Evolutionary conservation across 2,888 invertebrate species (phyloP), one percentile per base, ranked within the genome.

Genomic region (Pristionchus fissidentatus): DNA sequence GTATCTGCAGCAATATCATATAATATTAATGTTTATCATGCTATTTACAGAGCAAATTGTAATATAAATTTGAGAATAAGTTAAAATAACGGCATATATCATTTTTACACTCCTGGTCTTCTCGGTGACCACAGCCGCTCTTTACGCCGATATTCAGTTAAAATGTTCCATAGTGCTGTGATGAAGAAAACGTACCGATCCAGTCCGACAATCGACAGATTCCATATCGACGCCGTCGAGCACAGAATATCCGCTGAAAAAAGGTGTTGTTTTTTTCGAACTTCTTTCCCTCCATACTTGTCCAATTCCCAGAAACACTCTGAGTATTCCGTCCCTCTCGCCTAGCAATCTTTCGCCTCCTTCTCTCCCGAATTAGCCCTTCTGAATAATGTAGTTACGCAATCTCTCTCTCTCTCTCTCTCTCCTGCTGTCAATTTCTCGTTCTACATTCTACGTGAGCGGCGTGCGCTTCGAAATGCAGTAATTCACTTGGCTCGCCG

Each of bases 161-260:
- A n/a, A 15, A 8, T 15, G n/a, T n/a, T n/a, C 62, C 29, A 19
- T n/a, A 19, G 10, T 41, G 70, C 38, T 41, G 35, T n/a, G 43
- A 70, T 60, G n/a, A 38, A n/a, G n/a, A n/a, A 8, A 26, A 8
- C 22, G 29, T 35, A 93, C 7, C 94, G 88, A 87, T 94, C 94
- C 4, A 94, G 87, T n/a, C 93, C 93, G 75, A 94, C 93, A 35
- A 93, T 93, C 81, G 93, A 93, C 19, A 94, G 89, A 84, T 93
- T 93, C 86, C 93, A 91, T 83, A 94, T 94, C n/a, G 93, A 93
- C 0, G 93, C 93, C 1, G 93, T 93, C 83, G 93, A 94, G 84
- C 93, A 90, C 84, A 93, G 92, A 38, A 94, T 93, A 88, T 94
- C 94, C 35, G 93, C 92, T 91, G 83, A 86, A 91, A 83, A 15